Evolutionary conservation across 2,113 vertebrate species (phyloP), one percentile per base, ranked within the genome.

Genomic region (Seriola aureovittata): DNA sequence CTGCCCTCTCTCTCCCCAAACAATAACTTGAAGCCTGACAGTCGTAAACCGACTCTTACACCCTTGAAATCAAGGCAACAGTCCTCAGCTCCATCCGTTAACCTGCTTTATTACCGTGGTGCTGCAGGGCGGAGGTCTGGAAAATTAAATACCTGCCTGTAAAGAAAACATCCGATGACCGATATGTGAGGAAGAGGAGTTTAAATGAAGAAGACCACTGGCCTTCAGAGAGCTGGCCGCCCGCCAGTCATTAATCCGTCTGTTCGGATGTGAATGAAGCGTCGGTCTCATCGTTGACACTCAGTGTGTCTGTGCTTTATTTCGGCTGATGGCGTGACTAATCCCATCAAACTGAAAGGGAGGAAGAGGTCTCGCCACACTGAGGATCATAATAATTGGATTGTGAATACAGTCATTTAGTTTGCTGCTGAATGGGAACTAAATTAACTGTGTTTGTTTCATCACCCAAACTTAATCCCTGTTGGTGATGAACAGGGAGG

Each of bases 271-370:
- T 54, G 71, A 85, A 86, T 66, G 48, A 73, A 82, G 65, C 23
- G 4, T 50, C 80, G 42, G 80, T 75, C 64, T 86, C 59, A 12
- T 38, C 79, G 46, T 68, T 76, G 77, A 73, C 71, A 9, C 59
- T 70, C 66, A 67, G 55, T 68, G 76, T 65, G 78, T 89, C 83
- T 36, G 46, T 59, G 63, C 75, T 75, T 42, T 77, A 71, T 81
- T 78, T 46, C 46, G 55, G 72, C 52, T 68, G 70, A 77, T 21
- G 76, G 81, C 67, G 54, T 88, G 81, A 88, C 90, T 82, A 88
- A 91, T 68, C 63, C 59, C 73, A 66, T 85, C 84, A 85, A 60
- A 65, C 72, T 32, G 76, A 82, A 75, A 59, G 71, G 63, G 36
- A 67, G 81, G 64, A 66, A 46, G 66, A 68, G 58, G 70, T 16